Evolutionary conservation across 2,797 vertebrate species (phyloP).

Genomic region (Cichlasoma orientale): DNA sequence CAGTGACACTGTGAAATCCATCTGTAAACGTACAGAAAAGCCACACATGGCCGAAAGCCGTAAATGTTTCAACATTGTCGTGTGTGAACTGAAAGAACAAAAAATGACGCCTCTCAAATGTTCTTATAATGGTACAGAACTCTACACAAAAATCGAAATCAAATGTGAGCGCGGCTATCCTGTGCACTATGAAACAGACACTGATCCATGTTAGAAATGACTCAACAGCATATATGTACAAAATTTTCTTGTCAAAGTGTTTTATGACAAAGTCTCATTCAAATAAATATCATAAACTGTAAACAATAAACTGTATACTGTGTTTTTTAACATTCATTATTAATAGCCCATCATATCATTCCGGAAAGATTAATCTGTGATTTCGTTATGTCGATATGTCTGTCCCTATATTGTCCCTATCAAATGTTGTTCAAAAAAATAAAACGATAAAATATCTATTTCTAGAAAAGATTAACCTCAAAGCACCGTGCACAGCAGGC

Average conservation of each 20-base stretch:
- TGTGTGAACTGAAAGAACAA: no score
- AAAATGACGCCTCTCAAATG: no score
- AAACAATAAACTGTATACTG: fast-evolving
- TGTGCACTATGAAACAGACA: conserved; percentile 4
- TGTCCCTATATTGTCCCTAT: background rate
- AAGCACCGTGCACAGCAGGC: background rate
- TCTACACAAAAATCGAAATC: background rate
- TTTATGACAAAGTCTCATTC: no score
- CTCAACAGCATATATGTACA: background rate
- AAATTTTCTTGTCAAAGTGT: fast-evolving
- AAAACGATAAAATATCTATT: background rate
- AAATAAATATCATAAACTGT: no score
- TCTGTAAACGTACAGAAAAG: fast-evolving
- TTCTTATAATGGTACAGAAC: no score
- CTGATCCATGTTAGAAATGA: background rate
- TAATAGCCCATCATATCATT: fast-evolving
- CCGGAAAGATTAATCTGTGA: fast-evolving
- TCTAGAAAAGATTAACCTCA: background rate
- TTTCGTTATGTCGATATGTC: fast-evolving
- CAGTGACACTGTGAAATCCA: fast-evolving
- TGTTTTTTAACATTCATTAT: background rate
- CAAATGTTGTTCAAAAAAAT: no score
- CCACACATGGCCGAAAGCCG: background rate
- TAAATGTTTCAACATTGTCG: no score
- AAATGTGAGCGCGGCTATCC: background rate